phyloP scores from a whole-genome alignment of 2,113 vertebrate genomes.

The Semicossyphus pulcher region DNA sequence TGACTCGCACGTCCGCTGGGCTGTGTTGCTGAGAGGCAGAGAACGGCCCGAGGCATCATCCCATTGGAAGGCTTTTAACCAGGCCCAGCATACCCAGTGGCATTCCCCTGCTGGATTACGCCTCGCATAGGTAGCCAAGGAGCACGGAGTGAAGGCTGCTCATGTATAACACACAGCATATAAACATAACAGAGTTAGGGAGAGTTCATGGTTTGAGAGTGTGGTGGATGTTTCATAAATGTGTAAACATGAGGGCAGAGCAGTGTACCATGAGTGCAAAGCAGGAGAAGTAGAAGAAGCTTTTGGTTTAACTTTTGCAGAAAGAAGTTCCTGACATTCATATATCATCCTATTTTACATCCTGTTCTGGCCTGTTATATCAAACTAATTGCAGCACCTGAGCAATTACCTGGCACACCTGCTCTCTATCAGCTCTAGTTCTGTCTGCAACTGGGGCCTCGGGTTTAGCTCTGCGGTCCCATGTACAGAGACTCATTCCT shows the following conservation, averaged over 20 bases:
- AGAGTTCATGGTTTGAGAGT: background rate
- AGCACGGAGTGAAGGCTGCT: slow-evolving; percentile 28
- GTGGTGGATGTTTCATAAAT: background rate
- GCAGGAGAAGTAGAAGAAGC: background rate
- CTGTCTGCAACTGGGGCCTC: no score
- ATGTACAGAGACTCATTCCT: no score
- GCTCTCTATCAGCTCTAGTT: no score
- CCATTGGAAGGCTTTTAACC: slow-evolving; percentile 62
- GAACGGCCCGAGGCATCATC: slow-evolving; percentile 55
- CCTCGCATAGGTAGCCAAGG: slow-evolving; percentile 38
- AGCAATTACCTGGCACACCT: no score
- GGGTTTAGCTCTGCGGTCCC: no score
- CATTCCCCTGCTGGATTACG: slow-evolving; percentile 51
- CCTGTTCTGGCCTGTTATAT: no score
- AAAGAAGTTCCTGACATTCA: no score
- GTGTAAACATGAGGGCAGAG: background rate
- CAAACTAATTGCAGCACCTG: no score
- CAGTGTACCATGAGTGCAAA: background rate
- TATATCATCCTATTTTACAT: no score
- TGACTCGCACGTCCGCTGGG: slow-evolving; percentile 48
- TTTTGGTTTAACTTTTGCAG: background rate
- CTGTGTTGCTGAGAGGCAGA: slow-evolving; percentile 50
- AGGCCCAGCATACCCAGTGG: slow-evolving; percentile 35
- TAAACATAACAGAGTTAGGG: background rate
- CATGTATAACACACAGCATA: slow-evolving; percentile 10